phyloP scores from a whole-genome alignment of 2,888 invertebrate genomes.

The Palloptera scutellata region DNA sequence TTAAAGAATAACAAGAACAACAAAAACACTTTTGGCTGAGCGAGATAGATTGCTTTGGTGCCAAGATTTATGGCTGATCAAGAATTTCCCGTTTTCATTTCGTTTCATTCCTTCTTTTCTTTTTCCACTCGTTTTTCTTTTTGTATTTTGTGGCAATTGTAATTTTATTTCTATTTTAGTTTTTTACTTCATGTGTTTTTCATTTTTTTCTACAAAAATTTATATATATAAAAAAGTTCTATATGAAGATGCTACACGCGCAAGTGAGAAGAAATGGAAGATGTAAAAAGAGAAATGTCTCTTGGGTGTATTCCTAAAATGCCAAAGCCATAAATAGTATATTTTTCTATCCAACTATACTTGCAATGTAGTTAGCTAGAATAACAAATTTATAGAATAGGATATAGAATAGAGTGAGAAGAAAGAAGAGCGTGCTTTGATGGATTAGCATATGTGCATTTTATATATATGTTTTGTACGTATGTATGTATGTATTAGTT shows the following conservation, averaged over 20 bases:
- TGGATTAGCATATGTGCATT: too few species aligned
- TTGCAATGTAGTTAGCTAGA: neutral
- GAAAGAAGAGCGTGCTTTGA: too few species aligned
- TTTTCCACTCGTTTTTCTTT: slow-evolving; percentile 1
- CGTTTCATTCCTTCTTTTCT: slow-evolving; percentile 24
- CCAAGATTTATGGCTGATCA: slow-evolving; percentile 59
- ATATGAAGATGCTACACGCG: slow-evolving; percentile 14
- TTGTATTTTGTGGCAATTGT: slow-evolving; percentile 21
- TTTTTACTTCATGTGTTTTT: slow-evolving; percentile 40
- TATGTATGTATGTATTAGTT: too few species aligned
- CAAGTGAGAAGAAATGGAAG: neutral
- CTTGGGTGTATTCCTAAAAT: slow-evolving; percentile 52
- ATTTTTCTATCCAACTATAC: neutral
- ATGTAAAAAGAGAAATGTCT: slow-evolving; percentile 49
- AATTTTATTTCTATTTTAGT: slow-evolving; percentile 46
- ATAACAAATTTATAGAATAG: neutral
- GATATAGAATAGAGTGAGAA: neutral
- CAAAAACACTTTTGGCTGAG: neutral
- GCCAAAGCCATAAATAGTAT: neutral
- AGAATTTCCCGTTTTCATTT: slow-evolving; percentile 52
- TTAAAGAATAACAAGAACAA: neutral
- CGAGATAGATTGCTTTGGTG: slow-evolving; percentile 54
- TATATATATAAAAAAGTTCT: neutral
- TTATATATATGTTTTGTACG: too few species aligned
- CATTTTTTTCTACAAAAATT: slow-evolving; percentile 13